phyloP scores from a whole-genome alignment of 2,113 vertebrate genomes.

The Syrrhaptes paradoxus region DNA sequence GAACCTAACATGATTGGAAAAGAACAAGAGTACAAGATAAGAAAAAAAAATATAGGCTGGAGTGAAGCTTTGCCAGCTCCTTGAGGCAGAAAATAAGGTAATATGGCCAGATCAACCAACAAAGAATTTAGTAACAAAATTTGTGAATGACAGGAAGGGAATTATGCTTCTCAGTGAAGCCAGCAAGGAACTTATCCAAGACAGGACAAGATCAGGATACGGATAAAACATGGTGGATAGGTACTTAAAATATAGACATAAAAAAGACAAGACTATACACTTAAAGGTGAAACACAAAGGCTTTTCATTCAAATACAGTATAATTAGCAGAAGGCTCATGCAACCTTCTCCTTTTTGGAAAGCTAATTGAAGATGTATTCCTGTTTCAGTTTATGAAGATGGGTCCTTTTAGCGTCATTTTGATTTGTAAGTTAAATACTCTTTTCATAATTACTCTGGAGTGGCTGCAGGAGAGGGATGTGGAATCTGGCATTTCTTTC shows the following conservation, averaged over 20 bases:
- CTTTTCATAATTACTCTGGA: background rate
- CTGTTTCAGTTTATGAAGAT: background rate
- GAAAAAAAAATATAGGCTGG: background rate
- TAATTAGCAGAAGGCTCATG: background rate
- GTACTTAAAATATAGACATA: background rate
- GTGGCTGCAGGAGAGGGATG: background rate
- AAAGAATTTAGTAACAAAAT: background rate
- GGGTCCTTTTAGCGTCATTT: background rate
- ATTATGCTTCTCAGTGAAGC: background rate
- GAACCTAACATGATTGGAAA: background rate
- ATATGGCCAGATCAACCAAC: background rate
- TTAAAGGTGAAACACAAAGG: background rate
- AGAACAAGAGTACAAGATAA: background rate
- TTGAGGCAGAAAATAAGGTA: background rate
- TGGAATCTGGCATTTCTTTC: background rate
- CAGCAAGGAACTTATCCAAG: background rate
- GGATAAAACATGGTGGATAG: background rate
- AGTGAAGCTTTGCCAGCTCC: background rate
- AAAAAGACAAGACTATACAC: background rate
- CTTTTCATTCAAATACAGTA: background rate
- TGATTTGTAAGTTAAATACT: conserved; percentile 7
- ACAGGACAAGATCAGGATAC: background rate
- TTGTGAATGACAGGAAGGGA: background rate
- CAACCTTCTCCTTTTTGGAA: background rate
- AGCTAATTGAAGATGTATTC: background rate